Evolutionary conservation across 92 coral and sea anemone genomes (phyloP).

Genomic region (Palythoa caribaeorum): DNA sequence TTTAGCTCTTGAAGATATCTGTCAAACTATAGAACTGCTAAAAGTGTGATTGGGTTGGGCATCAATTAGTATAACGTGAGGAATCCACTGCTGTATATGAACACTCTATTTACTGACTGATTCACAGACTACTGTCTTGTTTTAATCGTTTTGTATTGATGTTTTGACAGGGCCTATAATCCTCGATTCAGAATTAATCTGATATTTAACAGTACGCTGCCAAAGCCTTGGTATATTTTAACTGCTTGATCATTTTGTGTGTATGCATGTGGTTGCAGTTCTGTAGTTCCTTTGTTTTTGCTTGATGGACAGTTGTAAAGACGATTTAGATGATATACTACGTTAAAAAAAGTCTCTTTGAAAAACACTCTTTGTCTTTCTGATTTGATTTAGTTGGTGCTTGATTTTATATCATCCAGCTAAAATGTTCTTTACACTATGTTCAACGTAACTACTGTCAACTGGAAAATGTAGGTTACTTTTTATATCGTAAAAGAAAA

Average conservation of each 20-base stretch:
- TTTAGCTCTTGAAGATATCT: conserved; percentile 33
- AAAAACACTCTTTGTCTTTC: background rate
- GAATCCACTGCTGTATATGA: background rate
- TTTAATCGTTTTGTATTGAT: background rate
- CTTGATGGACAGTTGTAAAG: background rate
- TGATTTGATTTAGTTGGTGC: background rate
- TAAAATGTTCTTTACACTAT: background rate
- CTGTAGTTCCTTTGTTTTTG: background rate
- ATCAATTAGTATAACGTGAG: background rate
- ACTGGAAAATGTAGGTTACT: background rate
- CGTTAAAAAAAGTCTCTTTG: background rate
- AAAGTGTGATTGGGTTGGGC: conserved; percentile 23
- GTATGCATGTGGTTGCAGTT: background rate
- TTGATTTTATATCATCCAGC: background rate
- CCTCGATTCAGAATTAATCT: background rate
- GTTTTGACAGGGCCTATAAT: background rate
- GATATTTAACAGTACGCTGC: background rate
- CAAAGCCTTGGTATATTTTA: background rate
- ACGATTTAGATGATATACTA: background rate
- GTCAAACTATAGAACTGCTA: conserved; percentile 21
- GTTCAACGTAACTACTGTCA: background rate
- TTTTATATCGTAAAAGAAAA: background rate
- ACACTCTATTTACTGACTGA: background rate
- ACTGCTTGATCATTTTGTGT: background rate
- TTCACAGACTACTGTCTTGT: background rate